Percentiles rank a stretch among this genome's conserved stretches.
Conservation (phyloP, 1,140 invertebrate species). For the Drosophila malerkotliana region DNA sequence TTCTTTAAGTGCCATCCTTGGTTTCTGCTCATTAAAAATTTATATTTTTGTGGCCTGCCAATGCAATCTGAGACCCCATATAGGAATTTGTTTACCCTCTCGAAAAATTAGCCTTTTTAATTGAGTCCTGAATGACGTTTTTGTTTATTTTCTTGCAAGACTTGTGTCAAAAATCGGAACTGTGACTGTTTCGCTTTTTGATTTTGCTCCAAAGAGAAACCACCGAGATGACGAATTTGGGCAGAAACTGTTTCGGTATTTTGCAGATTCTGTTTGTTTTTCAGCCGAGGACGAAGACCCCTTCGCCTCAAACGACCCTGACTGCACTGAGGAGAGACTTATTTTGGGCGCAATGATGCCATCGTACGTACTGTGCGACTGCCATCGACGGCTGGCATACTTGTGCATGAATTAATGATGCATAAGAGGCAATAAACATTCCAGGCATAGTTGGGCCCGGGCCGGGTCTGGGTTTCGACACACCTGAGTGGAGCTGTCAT, state of each 20-base stretch:
- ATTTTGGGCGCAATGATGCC: slow-evolving; percentile 66
- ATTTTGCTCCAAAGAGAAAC: slow-evolving; percentile 11
- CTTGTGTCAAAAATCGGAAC: slow-evolving; percentile 56
- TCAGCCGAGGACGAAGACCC: slow-evolving; percentile 12
- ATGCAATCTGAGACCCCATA: slow-evolving; percentile 42
- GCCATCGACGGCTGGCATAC: slow-evolving; percentile 16
- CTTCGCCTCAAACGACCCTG: slow-evolving; percentile 38
- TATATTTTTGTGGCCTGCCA: slow-evolving; percentile 55
- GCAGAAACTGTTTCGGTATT: slow-evolving; percentile 54
- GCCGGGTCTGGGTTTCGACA: slow-evolving; percentile 48
- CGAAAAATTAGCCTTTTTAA: slow-evolving; percentile 67
- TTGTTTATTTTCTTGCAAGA: slow-evolving; percentile 53
- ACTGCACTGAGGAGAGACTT: slow-evolving; percentile 60
- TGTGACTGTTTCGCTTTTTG: slow-evolving; percentile 38
- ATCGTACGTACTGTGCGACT: slow-evolving; percentile 12
- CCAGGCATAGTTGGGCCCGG: slow-evolving; percentile 48
- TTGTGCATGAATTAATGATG: slow-evolving; percentile 49
- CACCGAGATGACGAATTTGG: slow-evolving; percentile 61
- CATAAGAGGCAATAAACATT: slow-evolving; percentile 44
- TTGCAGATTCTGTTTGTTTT: slow-evolving; percentile 64
- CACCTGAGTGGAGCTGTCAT: slow-evolving; percentile 73
- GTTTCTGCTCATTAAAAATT: slow-evolving; percentile 53
- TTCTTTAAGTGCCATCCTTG: slow-evolving; percentile 22
- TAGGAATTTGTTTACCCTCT: slow-evolving; percentile 27
- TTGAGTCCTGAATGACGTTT: slow-evolving; percentile 46